These are phyloP conservation scores for Aporrectodea caliginosa DNA, from an alignment of 1,140 invertebrate species.

Conservation along the genomic window DNA sequence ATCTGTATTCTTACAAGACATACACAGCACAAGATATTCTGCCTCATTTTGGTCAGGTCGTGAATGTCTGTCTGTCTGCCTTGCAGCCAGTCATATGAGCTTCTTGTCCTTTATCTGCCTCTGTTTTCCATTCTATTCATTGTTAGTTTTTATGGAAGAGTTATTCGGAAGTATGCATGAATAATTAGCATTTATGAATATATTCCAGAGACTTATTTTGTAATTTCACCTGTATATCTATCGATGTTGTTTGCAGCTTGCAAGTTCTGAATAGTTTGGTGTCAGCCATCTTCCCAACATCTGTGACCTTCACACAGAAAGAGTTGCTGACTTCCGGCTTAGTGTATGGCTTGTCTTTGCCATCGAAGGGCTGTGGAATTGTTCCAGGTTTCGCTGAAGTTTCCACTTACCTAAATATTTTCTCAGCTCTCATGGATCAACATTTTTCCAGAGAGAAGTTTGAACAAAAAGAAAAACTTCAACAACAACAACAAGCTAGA, in stretches of 20 bases:
- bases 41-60: no score
- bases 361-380: background rate
- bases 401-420: background rate
- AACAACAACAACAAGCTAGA: background rate
- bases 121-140: no score
- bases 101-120: no score
- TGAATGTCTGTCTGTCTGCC: no score
- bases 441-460: background rate
- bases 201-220: no score
- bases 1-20: no score
- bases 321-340: background rate
- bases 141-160: no score
- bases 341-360: background rate
- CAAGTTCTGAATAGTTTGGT: background rate
- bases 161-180: no score
- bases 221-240: no score
- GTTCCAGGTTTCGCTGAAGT: background rate
- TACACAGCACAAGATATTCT: no score
- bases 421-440: background rate
- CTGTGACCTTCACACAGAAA: background rate
- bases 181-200: no score
- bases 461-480: background rate
- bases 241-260: background rate
- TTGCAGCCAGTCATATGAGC: no score
- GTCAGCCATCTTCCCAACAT: background rate